Percentiles rank a stretch among this genome's conserved stretches.
phyloP scores from a whole-genome alignment of 1,140 invertebrate genomes.

The Brachystomella parvula region DNA sequence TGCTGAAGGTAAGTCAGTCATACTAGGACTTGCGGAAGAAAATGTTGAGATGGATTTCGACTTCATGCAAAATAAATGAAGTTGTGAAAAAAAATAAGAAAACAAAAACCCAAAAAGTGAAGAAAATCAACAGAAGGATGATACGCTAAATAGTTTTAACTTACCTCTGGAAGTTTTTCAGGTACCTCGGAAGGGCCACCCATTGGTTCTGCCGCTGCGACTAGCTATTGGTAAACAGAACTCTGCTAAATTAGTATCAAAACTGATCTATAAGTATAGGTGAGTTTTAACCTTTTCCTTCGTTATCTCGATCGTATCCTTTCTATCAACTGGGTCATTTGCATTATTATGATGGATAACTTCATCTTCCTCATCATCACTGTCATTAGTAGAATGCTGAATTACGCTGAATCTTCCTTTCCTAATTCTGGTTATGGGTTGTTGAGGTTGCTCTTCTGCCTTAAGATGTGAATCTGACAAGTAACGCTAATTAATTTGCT shows the following conservation, averaged over 20 bases:
- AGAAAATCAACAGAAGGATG: not conserved
- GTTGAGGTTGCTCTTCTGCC: not conserved
- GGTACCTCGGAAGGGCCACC: not conserved
- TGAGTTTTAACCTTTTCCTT: slow-evolving; percentile 10
- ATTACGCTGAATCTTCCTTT: slow-evolving; percentile 2
- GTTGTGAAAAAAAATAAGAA: not conserved
- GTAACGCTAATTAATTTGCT: not conserved
- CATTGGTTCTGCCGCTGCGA: not conserved
- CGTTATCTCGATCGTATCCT: slow-evolving; percentile 1
- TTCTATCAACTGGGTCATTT: not conserved
- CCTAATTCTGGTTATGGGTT: not conserved
- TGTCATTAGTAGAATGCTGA: slow-evolving; percentile 4
- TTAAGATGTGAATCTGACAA: not conserved
- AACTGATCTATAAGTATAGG: not conserved
- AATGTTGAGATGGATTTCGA: not conserved
- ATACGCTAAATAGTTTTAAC: too few species aligned
- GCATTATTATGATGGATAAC: not conserved
- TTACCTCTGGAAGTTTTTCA: not conserved
- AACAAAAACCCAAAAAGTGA: not conserved
- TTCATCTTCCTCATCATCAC: slow-evolving; percentile 7
- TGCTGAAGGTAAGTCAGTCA: not conserved
- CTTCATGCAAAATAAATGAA: slow-evolving; percentile 10
- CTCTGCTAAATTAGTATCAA: not conserved
- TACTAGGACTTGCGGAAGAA: not conserved
- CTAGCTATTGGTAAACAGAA: not conserved